Conservation (phyloP, 2,888 invertebrate species). For the Platycnemis pennipes region DNA sequence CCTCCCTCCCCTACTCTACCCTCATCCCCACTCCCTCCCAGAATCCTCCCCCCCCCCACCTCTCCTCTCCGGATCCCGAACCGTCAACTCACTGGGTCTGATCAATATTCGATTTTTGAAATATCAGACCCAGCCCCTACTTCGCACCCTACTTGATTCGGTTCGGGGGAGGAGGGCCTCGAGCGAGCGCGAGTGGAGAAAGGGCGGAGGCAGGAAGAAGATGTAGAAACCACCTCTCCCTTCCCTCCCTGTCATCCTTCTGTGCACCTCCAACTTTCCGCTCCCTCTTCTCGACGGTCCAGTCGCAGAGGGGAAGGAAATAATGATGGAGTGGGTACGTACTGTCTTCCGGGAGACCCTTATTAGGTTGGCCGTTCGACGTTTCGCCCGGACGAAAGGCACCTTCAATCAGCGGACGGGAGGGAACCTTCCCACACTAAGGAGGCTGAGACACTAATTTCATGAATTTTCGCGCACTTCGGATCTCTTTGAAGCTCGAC, state of each 20-base stretch:
- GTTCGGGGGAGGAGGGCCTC: too few relatives aligned
- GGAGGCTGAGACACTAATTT: background rate
- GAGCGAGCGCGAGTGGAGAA: background rate
- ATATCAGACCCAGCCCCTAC: slow-evolving; percentile 65
- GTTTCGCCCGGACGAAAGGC: background rate
- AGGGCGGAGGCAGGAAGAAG: background rate
- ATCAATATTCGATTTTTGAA: slow-evolving; percentile 68
- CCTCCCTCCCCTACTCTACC: background rate
- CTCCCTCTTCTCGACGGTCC: background rate
- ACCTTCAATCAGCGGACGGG: background rate
- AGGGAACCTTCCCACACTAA: background rate
- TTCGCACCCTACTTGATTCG: slow-evolving; percentile 65
- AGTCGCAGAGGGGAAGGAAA: background rate
- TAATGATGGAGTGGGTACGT: background rate
- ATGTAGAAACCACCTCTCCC: background rate
- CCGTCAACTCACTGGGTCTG: slow-evolving; percentile 66
- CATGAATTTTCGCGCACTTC: background rate
- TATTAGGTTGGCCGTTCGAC: slow-evolving; percentile 1
- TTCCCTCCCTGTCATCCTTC: background rate
- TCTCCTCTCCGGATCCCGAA: background rate
- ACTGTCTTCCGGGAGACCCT: background rate
- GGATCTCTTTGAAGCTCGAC: background rate
- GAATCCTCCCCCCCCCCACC: background rate
- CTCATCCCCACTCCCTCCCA: background rate
- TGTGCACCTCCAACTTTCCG: background rate